Conservation (phyloP, 2,888 invertebrate species). For the Holacanthella duospinosa region DNA sequence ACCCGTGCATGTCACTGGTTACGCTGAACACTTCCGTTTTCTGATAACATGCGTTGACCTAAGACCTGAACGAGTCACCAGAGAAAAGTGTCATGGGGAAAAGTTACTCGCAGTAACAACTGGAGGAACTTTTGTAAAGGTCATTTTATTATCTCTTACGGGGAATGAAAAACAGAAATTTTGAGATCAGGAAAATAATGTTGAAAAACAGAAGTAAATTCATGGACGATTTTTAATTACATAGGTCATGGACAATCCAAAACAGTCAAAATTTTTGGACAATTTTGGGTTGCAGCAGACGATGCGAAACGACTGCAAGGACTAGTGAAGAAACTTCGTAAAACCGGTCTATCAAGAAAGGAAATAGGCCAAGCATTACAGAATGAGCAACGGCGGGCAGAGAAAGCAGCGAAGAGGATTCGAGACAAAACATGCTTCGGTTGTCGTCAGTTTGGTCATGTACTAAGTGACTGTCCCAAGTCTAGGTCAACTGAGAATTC, state of each 20-base stretch:
- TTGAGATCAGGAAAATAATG: no score
- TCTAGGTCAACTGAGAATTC: constrained; percentile 45
- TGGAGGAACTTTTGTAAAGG: no score
- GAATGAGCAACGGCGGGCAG: constrained; percentile 58
- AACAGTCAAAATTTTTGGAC: constrained; percentile 49
- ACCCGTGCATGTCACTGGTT: no score
- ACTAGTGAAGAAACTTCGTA: constrained; percentile 54
- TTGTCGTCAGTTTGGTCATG: constrained; percentile 58
- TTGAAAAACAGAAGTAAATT: no score
- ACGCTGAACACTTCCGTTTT: no score
- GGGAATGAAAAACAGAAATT: no score
- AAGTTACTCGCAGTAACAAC: no score
- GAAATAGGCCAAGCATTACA: constrained; percentile 58
- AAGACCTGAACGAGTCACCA: no score
- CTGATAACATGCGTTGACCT: no score
- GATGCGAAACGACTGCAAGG: constrained; percentile 56
- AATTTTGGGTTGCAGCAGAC: constrained; percentile 60
- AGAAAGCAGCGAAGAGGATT: constrained; percentile 56
- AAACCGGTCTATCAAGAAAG: constrained; percentile 53
- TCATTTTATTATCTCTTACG: no score
- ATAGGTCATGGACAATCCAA: constrained; percentile 23
- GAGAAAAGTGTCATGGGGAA: no score
- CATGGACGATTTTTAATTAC: no score
- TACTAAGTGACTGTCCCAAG: constrained; percentile 66
- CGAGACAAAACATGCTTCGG: constrained; percentile 54